Conservation (phyloP, 2,888 invertebrate genomes). For the Leucophora obtusa region DNA sequence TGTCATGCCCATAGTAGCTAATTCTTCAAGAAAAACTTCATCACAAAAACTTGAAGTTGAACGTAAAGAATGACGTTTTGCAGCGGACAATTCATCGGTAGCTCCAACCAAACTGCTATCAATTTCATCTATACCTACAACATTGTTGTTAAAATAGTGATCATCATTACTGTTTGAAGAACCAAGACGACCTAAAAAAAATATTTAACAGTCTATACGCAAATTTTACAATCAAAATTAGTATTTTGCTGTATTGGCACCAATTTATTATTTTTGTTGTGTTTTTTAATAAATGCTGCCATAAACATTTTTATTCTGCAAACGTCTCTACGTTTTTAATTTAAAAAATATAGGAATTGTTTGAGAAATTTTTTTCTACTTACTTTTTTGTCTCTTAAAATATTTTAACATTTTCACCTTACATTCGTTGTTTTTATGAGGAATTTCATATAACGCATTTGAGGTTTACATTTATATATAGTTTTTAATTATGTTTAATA, state of each 20-base stretch:
- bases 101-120: slow-evolving; percentile 14
- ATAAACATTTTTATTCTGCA: slow-evolving; percentile 29
- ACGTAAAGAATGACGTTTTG: slow-evolving; percentile 73
- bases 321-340: neutral
- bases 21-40: slow-evolving; percentile 71
- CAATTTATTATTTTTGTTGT: slow-evolving; percentile 8
- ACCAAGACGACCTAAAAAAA: slow-evolving; percentile 68
- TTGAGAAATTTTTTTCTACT: slow-evolving; percentile 45
- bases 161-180: slow-evolving; percentile 30
- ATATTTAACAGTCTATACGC: neutral
- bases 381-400: slow-evolving; percentile 74
- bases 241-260: slow-evolving; percentile 15
- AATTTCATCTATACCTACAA: slow-evolving; percentile 54
- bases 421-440: slow-evolving; percentile 30
- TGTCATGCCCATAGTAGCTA: slow-evolving; percentile 33
- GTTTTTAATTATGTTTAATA: neutral
- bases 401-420: slow-evolving; percentile 71
- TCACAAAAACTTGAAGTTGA: slow-evolving; percentile 76
- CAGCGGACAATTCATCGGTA: slow-evolving; percentile 32
- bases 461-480: neutral
- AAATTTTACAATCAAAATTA: neutral
- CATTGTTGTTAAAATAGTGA: slow-evolving; percentile 13
- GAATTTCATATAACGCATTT: slow-evolving; percentile 7
- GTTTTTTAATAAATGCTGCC: slow-evolving; percentile 8
- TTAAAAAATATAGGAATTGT: slow-evolving; percentile 9